Evolutionary conservation across 2,113 vertebrate species (phyloP).

Genomic region (Laticauda colubrina): DNA sequence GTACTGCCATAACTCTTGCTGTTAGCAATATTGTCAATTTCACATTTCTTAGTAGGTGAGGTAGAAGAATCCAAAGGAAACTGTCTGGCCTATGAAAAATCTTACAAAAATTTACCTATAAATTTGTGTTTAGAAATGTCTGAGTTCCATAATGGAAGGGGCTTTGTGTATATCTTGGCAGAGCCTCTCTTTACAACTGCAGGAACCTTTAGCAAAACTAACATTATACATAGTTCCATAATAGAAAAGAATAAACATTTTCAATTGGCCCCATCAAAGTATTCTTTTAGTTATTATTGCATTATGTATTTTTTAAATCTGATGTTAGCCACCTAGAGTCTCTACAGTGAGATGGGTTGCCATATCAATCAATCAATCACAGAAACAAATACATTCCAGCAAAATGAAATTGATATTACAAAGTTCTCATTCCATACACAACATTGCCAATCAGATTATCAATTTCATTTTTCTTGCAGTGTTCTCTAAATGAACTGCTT

Average conservation of each 20-base stretch:
- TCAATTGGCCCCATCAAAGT: neutral
- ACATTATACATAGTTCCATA: neutral
- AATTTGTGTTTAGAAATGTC: neutral
- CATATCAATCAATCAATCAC: neutral
- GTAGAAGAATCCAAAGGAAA: neutral
- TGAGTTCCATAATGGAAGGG: neutral
- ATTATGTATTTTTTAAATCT: neutral
- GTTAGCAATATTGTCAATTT: neutral
- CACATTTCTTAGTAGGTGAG: neutral
- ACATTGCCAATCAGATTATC: neutral
- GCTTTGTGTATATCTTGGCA: neutral
- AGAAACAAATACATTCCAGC: neutral
- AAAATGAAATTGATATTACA: neutral
- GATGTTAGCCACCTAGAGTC: neutral
- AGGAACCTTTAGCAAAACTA: neutral
- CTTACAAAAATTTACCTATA: neutral
- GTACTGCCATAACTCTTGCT: neutral
- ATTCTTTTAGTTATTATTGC: neutral
- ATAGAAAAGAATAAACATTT: neutral
- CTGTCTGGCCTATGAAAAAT: neutral
- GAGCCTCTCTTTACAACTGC: neutral
- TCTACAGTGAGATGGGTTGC: neutral
- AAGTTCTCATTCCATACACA: neutral
- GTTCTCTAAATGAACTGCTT: neutral
- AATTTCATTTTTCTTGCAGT: neutral